Evolutionary conservation across 2,888 invertebrate genomes (phyloP).

Genomic region (Harpagoxenus sublaevis): DNA sequence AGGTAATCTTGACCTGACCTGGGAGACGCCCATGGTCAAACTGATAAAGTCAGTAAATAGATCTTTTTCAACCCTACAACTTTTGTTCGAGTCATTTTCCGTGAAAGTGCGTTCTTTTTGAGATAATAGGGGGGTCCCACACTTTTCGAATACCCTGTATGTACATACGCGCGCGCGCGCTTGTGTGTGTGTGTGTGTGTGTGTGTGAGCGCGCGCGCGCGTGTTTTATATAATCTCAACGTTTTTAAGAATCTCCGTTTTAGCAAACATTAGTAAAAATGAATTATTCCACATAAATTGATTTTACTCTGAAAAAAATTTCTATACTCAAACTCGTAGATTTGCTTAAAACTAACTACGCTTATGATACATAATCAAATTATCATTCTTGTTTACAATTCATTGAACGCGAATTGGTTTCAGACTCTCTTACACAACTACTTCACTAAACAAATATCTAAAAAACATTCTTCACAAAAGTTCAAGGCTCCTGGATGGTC

Average conservation of each 20-base stretch:
- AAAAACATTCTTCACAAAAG: background rate
- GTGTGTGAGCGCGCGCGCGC: too few species aligned
- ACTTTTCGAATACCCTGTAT: too few species aligned
- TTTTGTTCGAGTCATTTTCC: too few species aligned
- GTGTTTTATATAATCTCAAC: background rate
- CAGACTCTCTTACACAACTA: background rate
- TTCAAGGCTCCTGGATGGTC: background rate
- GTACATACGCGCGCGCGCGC: too few species aligned
- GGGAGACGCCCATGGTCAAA: too few species aligned
- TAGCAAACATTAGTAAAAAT: background rate
- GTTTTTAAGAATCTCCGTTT: background rate
- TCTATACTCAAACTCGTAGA: background rate
- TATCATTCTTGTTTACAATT: background rate
- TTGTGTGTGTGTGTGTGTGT: too few species aligned
- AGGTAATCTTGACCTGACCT: too few species aligned
- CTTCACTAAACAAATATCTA: background rate
- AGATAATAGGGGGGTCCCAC: too few species aligned
- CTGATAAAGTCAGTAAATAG: too few species aligned
- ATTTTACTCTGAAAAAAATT: background rate
- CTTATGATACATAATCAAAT: background rate
- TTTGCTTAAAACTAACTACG: background rate
- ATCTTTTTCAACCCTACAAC: too few species aligned
- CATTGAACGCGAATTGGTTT: background rate
- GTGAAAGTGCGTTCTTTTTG: too few species aligned
- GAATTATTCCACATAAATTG: slow-evolving; percentile 7